Conservation (phyloP, 2,797 vertebrate species). For the Arnoldichthys spilopterus region DNA sequence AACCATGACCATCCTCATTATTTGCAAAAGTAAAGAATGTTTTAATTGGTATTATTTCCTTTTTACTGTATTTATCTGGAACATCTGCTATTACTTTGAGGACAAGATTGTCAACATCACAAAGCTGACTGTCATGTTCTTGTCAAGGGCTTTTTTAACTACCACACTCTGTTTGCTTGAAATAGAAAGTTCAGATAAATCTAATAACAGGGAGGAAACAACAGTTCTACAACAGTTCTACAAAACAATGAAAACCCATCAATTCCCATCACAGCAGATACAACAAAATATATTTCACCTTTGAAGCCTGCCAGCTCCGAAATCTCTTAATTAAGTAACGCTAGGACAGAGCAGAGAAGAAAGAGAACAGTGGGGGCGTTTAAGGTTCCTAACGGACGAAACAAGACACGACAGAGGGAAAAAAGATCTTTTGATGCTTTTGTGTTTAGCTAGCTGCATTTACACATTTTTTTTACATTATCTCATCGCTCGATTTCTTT, state of each 20-base stretch:
- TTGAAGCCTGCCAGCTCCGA: neutral
- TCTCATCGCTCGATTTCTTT: neutral
- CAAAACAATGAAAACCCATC: neutral
- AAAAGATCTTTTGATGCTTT: neutral
- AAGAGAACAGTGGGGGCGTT: neutral
- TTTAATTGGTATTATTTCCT: neutral
- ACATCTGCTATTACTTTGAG: neutral
- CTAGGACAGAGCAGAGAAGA: neutral
- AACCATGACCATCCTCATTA: neutral
- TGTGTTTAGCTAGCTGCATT: neutral
- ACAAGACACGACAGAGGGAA: neutral
- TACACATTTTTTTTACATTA: neutral
- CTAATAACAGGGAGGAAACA: neutral
- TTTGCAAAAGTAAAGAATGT: neutral
- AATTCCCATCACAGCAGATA: neutral
- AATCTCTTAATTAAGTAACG: slow-evolving; percentile 18
- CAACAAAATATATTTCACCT: neutral
- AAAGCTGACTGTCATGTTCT: neutral
- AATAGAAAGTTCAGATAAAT: slow-evolving; percentile 6
- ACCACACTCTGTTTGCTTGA: neutral
- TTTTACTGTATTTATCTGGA: neutral
- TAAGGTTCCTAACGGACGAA: neutral
- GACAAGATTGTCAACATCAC: neutral
- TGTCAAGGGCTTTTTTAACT: neutral
- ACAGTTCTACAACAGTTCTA: neutral